Percentiles rank a stretch among this genome's conserved stretches.
Conservation (phyloP, 2,797 vertebrate genomes). For the Anas flavirostris region DNA sequence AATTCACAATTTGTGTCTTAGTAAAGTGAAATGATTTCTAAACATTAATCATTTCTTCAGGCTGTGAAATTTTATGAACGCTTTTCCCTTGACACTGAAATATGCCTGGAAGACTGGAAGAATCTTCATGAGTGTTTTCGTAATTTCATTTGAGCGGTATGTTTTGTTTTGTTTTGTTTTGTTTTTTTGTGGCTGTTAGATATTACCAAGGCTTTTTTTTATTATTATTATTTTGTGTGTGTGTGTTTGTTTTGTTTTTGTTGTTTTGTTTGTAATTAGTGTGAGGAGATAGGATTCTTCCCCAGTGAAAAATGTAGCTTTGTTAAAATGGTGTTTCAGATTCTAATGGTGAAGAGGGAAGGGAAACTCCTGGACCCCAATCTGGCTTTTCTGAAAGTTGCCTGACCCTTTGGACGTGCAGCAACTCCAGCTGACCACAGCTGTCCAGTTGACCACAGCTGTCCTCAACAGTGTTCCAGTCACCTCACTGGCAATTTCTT, state of each 20-base stretch:
- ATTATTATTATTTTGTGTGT: neutral
- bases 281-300: neutral
- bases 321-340: neutral
- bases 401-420: neutral
- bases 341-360: neutral
- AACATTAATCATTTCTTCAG: constrained; percentile 27
- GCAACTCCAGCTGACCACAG: neutral
- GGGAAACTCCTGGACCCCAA: neutral
- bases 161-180: neutral
- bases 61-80: constrained; percentile 22
- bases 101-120: neutral
- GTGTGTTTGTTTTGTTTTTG: neutral
- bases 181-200: too few species aligned
- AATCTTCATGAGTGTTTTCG: constrained; percentile 16
- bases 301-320: neutral
- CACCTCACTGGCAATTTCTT: neutral
- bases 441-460: neutral
- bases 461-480: neutral
- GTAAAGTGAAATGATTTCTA: neutral
- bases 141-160: neutral
- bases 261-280: neutral
- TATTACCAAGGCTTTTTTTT: too few species aligned
- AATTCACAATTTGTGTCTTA: neutral
- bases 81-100: neutral
- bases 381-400: neutral